Evolutionary conservation across 30 jellyfish, hydroid and myxozoan genomes (phyloP), one percentile per base, ranked within the genome.

Genomic region (Hydractinia echinata): DNA sequence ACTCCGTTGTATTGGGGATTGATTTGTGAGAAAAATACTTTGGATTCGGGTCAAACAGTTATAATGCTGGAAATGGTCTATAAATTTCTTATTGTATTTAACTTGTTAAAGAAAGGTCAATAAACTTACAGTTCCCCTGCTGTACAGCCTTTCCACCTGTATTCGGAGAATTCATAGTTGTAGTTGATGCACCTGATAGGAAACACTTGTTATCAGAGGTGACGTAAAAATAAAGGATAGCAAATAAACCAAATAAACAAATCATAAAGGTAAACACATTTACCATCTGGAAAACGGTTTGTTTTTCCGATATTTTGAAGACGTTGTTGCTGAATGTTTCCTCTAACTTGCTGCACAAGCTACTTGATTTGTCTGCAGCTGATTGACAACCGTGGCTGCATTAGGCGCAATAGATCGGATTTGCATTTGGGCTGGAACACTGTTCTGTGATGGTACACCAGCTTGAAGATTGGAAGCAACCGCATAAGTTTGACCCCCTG

Each of bases 381-480:
- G 81, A 58, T 50, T 71, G 60, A 77, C 85, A 9, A 77, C 85
- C 44, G 85, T 61, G 15, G 85, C 85, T 8, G 85, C 85, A 77
- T 77, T 77, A 6, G 85, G 85, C 16, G 85, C 85, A 77, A 77
- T 77, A 19, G 85, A 79, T 51, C 85, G 85, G 13, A 77, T 77
- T 30, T 77, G 85, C 83, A 74, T 74, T 21, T 54, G 70, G 5
- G 83, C 54, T 64, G 74, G 39, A n/a, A 64, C 19, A 5, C 62
- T 61, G 44, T 54, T 79, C 60, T 77, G 85, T 55, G 76, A 54
- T 20, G 73, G 76, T 16, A 77, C 55, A 30, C 85, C 85, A 54
- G 56, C 74, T 54, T 55, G 79, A 51, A 77, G 21, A 30, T 77
- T 77, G 1, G 85, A 77, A 9, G 85, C 77, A 55, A 77, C 85